These are phyloP conservation scores for Lepidurus couesii DNA, from an alignment of 1,140 invertebrate species.

Conservation along the genomic window DNA sequence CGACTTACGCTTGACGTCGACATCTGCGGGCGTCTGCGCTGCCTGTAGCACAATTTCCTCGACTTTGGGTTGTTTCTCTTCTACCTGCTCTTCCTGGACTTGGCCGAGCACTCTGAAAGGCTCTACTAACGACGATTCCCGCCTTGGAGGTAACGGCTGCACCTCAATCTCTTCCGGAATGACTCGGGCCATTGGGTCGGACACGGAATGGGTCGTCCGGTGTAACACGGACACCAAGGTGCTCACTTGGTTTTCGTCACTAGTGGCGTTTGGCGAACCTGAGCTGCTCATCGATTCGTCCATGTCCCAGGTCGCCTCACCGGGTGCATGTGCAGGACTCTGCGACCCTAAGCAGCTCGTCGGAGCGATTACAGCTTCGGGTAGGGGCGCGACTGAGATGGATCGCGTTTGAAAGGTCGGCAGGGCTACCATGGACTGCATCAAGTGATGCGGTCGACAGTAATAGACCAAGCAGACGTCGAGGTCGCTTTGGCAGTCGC, in stretches of 20 bases:
- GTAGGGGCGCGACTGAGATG: not conserved
- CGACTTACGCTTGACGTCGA: not conserved
- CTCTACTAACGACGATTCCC: no score
- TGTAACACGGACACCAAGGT: no score
- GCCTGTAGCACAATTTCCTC: not conserved
- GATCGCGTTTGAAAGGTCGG: not conserved
- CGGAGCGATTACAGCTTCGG: not conserved
- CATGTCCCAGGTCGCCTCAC: no score
- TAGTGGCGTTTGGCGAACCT: not conserved
- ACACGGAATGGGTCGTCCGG: no score
- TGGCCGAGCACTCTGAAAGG: no score
- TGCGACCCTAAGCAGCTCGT: no score
- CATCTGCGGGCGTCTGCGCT: not conserved
- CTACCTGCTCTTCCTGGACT: no score
- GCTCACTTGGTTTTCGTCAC: not conserved
- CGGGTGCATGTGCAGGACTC: no score
- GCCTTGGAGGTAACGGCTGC: not conserved
- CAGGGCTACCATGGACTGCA: not conserved
- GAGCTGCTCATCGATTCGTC: not conserved
- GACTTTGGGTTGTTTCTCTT: no score
- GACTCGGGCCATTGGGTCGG: not conserved
- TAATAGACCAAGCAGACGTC: slow-evolving; percentile 4
- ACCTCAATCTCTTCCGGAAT: not conserved
- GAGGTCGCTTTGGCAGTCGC: not conserved
- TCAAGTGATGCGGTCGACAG: not conserved